These are phyloP conservation scores for Allolobophora icterica DNA, from an alignment of 2,888 invertebrate species.

Conservation along the genomic window DNA sequence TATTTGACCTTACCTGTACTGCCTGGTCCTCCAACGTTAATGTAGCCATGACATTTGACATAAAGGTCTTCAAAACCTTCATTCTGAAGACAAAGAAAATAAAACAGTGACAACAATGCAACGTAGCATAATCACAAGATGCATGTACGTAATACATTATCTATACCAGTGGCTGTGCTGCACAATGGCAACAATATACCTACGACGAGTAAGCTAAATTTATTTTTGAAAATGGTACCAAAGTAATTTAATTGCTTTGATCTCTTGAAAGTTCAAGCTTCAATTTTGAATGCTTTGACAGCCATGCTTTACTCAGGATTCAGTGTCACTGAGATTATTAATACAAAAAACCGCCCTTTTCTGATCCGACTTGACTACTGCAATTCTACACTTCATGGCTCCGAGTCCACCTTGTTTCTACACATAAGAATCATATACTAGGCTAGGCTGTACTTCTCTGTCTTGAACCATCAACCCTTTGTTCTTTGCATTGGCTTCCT, in stretches of 20 bases:
- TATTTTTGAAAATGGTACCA: too few species aligned
- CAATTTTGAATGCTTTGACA: too few species aligned
- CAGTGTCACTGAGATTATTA: neutral
- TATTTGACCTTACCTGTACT: constrained; percentile 4
- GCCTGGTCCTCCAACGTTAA: neutral
- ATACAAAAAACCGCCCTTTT: neutral
- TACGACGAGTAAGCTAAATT: neutral
- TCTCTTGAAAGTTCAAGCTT: too few species aligned
- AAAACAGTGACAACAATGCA: neutral
- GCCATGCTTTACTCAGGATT: neutral
- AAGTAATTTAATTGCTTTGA: too few species aligned
- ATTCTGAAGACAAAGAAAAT: neutral
- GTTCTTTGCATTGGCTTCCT: neutral
- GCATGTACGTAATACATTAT: neutral
- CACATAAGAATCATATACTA: neutral
- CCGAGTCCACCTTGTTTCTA: neutral
- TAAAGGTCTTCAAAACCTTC: constrained; percentile 19
- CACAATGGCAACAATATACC: neutral
- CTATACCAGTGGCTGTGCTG: too few species aligned
- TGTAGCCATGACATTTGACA: neutral
- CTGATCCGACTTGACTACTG: too few species aligned
- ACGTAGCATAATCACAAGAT: neutral
- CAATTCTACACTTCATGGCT: constrained; percentile 8
- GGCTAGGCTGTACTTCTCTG: neutral
- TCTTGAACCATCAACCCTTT: neutral